phyloP scores from a whole-genome alignment of 2,113 vertebrate species.

The Tachycineta bicolor region DNA sequence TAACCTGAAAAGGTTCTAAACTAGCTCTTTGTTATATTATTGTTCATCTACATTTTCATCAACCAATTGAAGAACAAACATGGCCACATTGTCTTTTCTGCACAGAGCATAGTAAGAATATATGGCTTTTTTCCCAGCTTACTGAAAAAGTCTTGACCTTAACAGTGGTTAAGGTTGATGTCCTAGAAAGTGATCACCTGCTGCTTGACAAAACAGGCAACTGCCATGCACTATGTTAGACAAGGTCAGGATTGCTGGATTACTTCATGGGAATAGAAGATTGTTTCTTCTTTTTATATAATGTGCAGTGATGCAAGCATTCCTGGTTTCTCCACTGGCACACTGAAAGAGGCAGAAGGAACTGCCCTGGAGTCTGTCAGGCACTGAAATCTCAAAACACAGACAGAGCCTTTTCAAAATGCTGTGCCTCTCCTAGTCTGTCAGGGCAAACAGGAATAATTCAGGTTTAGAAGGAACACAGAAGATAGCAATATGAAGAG shows the following conservation, averaged over 20 bases:
- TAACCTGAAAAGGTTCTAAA: not conserved
- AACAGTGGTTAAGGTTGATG: not conserved
- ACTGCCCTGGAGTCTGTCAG: not conserved
- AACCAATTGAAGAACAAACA: fast-evolving
- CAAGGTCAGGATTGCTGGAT: not conserved
- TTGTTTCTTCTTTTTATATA: not conserved
- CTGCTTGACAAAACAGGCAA: not conserved
- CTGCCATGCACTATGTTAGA: not conserved
- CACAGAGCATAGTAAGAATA: not conserved
- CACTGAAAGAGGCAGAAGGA: not conserved
- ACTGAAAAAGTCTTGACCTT: not conserved
- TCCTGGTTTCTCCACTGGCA: fast-evolving
- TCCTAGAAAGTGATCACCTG: not conserved
- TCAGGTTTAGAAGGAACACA: not conserved
- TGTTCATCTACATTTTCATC: not conserved
- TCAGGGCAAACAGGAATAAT: not conserved
- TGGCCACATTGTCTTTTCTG: not conserved
- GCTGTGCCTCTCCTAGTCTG: not conserved
- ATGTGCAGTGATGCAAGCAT: not conserved
- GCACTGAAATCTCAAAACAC: not conserved
- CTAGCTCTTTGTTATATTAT: not conserved
- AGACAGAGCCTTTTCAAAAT: not conserved
- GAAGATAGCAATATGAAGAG: not conserved
- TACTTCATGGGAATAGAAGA: not conserved
- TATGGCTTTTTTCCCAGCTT: not conserved